phyloP scores from a whole-genome alignment of 2,797 vertebrate genomes.

The Heteromormyrus szaboi region DNA sequence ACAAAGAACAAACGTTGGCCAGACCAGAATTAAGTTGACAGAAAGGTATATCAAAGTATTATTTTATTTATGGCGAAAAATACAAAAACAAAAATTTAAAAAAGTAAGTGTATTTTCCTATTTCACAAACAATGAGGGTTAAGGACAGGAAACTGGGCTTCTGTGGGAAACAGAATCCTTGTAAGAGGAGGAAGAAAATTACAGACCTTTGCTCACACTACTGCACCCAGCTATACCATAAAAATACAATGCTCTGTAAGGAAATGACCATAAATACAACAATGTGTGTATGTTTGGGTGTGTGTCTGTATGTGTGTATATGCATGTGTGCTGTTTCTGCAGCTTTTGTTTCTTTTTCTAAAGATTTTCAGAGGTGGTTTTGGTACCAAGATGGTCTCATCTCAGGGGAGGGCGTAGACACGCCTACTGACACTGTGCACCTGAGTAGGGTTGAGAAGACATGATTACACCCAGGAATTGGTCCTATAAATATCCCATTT shows the following conservation, averaged over 20 bases:
- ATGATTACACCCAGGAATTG: background rate
- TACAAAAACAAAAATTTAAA: background rate
- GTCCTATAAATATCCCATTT: slow-evolving; percentile 10
- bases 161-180: slow-evolving; percentile 17
- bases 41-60: background rate
- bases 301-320: background rate
- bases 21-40: background rate
- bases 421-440: background rate
- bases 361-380: background rate
- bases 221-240: slow-evolving; percentile 7
- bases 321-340: background rate
- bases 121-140: background rate
- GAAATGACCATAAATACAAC: background rate
- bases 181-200: background rate
- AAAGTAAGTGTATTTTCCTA: background rate
- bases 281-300: background rate
- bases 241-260: slow-evolving; percentile 2
- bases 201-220: background rate
- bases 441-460: background rate
- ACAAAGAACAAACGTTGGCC: background rate
- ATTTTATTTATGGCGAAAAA: background rate
- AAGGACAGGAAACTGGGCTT: slow-evolving; percentile 22
- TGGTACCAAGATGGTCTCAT: background rate
- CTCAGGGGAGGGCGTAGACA: background rate
- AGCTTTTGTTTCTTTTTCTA: background rate